Percentiles rank a stretch among this genome's conserved stretches.
phyloP scores from a whole-genome alignment of 2,797 vertebrate species.

The Darevskia mixta region DNA sequence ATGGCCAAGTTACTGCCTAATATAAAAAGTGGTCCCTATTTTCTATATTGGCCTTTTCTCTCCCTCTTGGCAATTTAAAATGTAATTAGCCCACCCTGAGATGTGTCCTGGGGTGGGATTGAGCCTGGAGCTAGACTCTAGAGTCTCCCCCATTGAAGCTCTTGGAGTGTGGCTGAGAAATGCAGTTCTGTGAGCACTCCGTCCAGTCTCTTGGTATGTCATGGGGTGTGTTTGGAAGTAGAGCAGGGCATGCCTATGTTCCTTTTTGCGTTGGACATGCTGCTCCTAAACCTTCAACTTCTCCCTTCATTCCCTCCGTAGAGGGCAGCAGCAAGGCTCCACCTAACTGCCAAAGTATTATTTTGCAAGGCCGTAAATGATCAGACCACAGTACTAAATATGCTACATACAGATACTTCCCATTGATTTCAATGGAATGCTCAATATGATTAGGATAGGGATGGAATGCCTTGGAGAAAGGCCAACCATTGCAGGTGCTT shows the following conservation, averaged over 20 bases:
- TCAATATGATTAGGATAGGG: neutral
- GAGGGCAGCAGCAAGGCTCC: neutral
- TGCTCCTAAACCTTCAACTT: neutral
- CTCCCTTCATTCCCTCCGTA: neutral
- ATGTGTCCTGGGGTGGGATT: neutral
- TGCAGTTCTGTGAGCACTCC: neutral
- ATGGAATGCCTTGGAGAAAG: neutral
- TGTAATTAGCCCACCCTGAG: neutral
- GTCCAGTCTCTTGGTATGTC: neutral
- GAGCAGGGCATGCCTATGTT: neutral
- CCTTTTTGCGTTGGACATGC: neutral
- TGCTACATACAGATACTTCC: neutral
- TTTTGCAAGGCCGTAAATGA: neutral
- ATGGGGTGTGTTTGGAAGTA: neutral
- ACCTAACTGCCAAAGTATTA: neutral
- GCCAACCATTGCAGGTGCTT: slow-evolving; percentile 39
- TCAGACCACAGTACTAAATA: neutral
- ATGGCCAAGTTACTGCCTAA: neutral
- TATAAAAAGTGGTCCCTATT: neutral
- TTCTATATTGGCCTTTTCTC: neutral
- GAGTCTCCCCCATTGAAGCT: neutral
- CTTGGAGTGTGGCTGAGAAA: neutral
- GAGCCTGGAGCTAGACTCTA: neutral
- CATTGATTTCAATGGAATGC: neutral
- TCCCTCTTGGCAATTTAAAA: neutral